Conservation (phyloP, 2,113 vertebrate species). For the Rafetus swinhoei region DNA sequence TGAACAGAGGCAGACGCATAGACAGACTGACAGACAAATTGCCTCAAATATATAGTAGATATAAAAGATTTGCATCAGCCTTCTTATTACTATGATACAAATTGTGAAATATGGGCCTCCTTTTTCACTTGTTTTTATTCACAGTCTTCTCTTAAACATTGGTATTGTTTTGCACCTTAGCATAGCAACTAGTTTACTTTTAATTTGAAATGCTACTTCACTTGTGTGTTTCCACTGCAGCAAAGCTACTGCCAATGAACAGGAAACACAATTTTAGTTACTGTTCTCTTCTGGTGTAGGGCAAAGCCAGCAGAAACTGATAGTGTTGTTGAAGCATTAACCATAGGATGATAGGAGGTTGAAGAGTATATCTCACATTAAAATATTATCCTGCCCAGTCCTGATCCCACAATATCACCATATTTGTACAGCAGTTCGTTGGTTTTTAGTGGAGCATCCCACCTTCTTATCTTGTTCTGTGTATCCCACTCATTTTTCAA, state of each 20-base stretch:
- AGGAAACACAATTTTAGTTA: rapidly evolving
- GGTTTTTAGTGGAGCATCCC: neutral
- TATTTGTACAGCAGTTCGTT: neutral
- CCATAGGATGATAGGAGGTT: neutral
- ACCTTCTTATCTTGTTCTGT: neutral
- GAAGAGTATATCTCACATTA: neutral
- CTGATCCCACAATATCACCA: neutral
- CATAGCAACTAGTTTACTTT: neutral
- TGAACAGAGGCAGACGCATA: too few relatives aligned
- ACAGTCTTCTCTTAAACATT: neutral
- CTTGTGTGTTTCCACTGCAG: neutral
- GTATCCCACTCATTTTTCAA: rapidly evolving
- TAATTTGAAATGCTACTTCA: conserved; percentile 13
- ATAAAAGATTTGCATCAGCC: neutral
- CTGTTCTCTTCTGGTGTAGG: neutral
- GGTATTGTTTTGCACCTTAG: neutral
- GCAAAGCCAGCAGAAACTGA: neutral
- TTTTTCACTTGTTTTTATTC: conserved; percentile 14
- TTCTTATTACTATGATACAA: conserved; percentile 4
- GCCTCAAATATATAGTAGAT: neutral
- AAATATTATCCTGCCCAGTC: neutral
- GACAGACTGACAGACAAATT: too few relatives aligned
- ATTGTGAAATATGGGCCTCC: conserved; percentile 26
- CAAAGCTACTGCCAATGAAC: neutral
- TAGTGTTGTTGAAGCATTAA: neutral